Evolutionary conservation across 2,113 vertebrate species (phyloP), one percentile per base, ranked within the genome.

Genomic region (Poeciliopsis retropinna): DNA sequence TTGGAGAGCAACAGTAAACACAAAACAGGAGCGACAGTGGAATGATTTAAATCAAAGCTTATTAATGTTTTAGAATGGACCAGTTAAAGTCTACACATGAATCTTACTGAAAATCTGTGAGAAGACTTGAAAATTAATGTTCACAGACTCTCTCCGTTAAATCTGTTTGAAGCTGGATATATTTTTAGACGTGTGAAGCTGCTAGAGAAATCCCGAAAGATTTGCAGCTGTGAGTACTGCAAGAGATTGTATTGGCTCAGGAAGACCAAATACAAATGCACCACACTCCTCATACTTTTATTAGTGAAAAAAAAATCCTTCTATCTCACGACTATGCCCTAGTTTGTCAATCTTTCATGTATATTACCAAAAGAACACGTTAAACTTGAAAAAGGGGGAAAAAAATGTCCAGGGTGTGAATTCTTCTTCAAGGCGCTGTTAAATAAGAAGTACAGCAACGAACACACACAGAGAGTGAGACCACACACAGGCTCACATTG

Each of bases 401-500:
- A 44, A 44, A 44, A 44, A 9, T 41, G 12, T 47, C 51, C 9
- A n/a, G 17, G 25, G 51, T 57, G 5, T 57, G 25, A 57, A 7
- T 51, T 22, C 15, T 25, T 22, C 19, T 51, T 51, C 39, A 41
- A 41, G 39, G 14, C 3, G 1, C 81, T 39, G 76, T 68, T 13
- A 70, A 67, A 79, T 85, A 57, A 47, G 71, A 76, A 13, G 65
- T 72, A 61, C 62, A 3, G 70, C 70, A 61, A 69, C 69, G 7
- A 44, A 78, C 28, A 69, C 7, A n/a, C 54, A 68, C n/a, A n/a
- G 31, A 77, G 27, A 39, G 25, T 41, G 62, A 76, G 60, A 77
- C 70, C 74, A 57, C 69, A 71, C 75, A 74, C 82, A 66, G 64
- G 60, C 76, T 63, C 73, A 71, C 47, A 64, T n/a, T 28, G 67